Evolutionary conservation across 2,888 invertebrate species (phyloP), one percentile per base, ranked within the genome.

Genomic region (Eugnorisma glareosa): DNA sequence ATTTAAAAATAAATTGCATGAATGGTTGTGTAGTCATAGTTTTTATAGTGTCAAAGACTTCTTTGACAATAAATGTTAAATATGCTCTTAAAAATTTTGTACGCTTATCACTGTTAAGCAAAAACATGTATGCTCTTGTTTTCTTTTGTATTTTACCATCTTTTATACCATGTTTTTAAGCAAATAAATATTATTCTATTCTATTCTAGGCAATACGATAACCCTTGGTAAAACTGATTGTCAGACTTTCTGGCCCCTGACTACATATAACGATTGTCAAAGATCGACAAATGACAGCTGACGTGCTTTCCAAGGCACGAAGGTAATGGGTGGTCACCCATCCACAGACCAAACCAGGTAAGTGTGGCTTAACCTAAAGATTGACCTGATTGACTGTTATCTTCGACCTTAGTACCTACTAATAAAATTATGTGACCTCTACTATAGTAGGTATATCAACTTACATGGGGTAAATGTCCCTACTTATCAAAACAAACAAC

Each of bases 401-500:
- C 48, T 48, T 48, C 8, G 21, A 28, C 18, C 28, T 28, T 28
- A 28, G 15, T 15, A 57, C 3, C 18, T 31, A 31, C 57, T 31
- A 31, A 59, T 31, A 59, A 31, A 31, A 57, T 28, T 57, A 1
- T 31, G 18, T 73, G 31, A 73, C 64, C 40, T 40, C 35, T 54
- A 24, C 18, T 37, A 31, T 21, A 21, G 8, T n/a, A n/a, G n/a
- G n/a, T 59, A 61, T 21, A 21, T 10, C 0, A 8, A n/a, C 13
- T 64, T 10, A 24, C 40, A 35, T 15, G 48, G 31, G 35, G 81
- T 81, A 45, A 78, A 73, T 7, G 45, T 37, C 11, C 40, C 18
- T 13, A 13, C 4, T n/a, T 10, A 67, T n/a, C 40, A 48, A 81
- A 73, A 78, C 81, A 81, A 72, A 81, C 81, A 81, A 78, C n/a